Base-by-base conservation (phyloP, 2,113 vertebrate genomes). In the Salvelinus sp. region DNA sequence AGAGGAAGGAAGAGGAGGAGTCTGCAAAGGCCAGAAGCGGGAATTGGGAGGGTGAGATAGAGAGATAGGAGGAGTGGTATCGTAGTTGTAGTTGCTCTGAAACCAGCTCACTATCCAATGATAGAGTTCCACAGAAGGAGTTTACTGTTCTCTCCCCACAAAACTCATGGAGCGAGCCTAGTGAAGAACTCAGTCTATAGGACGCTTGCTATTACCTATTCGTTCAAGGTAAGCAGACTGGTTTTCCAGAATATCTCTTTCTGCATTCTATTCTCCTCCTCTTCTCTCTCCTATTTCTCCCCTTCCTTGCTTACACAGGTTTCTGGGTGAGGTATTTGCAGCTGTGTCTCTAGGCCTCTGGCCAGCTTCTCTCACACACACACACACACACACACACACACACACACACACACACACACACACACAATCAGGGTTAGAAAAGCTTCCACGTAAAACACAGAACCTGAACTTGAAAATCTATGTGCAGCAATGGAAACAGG, bases 171-270 rank as follows among this genome's bases (percentile, higher is more conserved):
- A 87, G 38, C 83, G 30, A 47, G 50, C 5, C 23, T 76, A 22
- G 58, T n/a, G 2, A 25, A 38, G n/a, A 10, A 20, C 3, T 10
- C 14, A 50, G n/a, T 57, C 50, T 50, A 13, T 70, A 16, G 2
- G 20, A 0, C 38, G 20, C 50, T 27, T 77, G 44, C 65, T 54
- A 69, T 48, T 60, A 2, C n/a, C 12, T 4, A 25, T 60, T 23
- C 28, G 48, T 27, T 67, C 12, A 67, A 86, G 89, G 88, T 91
- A 76, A 84, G 81, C 38, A 44, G 58, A 22, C 38, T 44, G 38
- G 6, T 4, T 13, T 0, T 25, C 18, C 13, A 67, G 25, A 57
- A 48, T 50, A 63, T 16, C 5, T 9, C 58, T 22, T 62, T 22
- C 58, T 62, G n/a, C 18, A 6, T 62, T 3, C 16, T 54, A 44